These are phyloP conservation scores for Heterodera carotae DNA, from an alignment of 1,140 invertebrate species.

Conservation along the genomic window DNA sequence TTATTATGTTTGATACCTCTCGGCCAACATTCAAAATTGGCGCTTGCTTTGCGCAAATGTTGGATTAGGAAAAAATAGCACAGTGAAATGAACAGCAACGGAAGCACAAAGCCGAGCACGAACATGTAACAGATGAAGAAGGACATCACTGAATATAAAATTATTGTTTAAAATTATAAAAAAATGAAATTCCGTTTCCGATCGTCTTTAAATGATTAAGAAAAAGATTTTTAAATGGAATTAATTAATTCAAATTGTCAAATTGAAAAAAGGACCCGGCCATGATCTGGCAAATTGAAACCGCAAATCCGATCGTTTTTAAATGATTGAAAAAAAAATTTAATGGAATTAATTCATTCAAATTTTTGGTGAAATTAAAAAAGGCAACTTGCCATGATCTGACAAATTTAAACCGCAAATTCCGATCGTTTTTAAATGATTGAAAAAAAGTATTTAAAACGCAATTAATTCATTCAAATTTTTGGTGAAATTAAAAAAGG, in stretches of 20 bases:
- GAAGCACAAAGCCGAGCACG: constrained; percentile 47
- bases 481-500: no score
- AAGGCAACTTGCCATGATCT: no score
- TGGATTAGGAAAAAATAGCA: constrained; percentile 49
- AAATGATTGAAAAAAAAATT: background rate
- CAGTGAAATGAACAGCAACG: constrained; percentile 48
- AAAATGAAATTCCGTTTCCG: no score
- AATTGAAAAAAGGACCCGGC: no score
- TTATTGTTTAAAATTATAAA: no score
- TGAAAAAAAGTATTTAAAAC: background rate
- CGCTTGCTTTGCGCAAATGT: constrained; percentile 42
- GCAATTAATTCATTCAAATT: background rate
- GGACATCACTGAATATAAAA: constrained; percentile 43
- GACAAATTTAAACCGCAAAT: no score
- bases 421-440: background rate
- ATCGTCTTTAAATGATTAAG: no score
- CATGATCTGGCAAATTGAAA: no score
- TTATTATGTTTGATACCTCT: constrained; percentile 19
- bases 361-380: no score
- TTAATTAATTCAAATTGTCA: no score
- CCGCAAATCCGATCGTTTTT: no score
- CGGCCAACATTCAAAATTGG: constrained; percentile 29
- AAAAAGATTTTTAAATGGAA: no score
- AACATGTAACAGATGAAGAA: constrained; percentile 56
- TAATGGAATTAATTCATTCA: background rate